Percentiles rank a stretch among this genome's conserved stretches.
Evolutionary conservation across 2,797 vertebrate species (phyloP).

Genomic region (Gallinago nigripennis): DNA sequence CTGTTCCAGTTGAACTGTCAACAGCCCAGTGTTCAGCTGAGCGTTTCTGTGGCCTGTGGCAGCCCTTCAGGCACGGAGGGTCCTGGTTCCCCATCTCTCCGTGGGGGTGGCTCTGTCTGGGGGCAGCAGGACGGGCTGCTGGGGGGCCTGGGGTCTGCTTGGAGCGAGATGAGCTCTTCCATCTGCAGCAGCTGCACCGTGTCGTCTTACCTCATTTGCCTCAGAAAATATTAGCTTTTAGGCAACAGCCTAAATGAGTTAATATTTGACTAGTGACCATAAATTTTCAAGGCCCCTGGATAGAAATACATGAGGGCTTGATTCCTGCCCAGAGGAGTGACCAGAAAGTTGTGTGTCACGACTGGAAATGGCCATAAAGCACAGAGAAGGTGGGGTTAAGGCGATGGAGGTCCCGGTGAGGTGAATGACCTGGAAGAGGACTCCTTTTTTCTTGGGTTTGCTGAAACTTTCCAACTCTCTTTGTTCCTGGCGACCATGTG

Average conservation of each 20-base stretch:
- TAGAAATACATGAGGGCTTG: background rate
- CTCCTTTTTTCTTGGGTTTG: background rate
- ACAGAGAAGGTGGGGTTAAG: background rate
- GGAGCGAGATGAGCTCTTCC: background rate
- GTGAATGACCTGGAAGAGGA: background rate
- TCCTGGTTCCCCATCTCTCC: too few relatives aligned
- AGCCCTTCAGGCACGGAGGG: background rate
- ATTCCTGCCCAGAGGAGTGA: background rate
- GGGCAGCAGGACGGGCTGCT: background rate
- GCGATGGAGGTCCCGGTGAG: background rate
- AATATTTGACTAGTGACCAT: constrained; percentile 37
- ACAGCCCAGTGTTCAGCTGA: too few relatives aligned
- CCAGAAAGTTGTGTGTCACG: background rate
- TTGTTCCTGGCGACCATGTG: background rate
- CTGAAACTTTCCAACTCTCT: background rate
- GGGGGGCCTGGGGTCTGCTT: background rate
- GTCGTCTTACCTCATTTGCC: constrained; percentile 17
- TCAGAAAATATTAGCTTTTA: constrained; percentile 52
- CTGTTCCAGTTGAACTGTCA: too few relatives aligned
- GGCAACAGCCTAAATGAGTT: constrained; percentile 23
- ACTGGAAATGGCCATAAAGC: background rate
- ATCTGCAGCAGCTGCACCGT: background rate
- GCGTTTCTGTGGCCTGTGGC: background rate
- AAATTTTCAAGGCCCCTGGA: constrained; percentile 16
- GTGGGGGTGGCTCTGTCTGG: too few relatives aligned